Percentiles rank a stretch among this genome's conserved stretches.
These are phyloP conservation scores for Aphyosemion australe DNA, from an alignment of 2,113 vertebrate species.

Conservation along the genomic window DNA sequence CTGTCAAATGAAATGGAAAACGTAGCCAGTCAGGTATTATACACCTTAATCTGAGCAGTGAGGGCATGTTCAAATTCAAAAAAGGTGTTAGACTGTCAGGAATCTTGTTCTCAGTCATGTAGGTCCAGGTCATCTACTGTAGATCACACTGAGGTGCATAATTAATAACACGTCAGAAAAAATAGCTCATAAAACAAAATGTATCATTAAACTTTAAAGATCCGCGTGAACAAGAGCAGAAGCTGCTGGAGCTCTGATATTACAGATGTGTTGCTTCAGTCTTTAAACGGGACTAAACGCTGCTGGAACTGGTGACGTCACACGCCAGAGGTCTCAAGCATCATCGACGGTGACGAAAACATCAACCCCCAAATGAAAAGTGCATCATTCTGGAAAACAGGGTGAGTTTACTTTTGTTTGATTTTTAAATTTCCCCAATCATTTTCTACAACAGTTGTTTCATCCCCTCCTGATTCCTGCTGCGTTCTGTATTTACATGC, in stretches of 20 bases:
- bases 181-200: slow-evolving; percentile 16
- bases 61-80: not conserved
- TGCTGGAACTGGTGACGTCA: not conserved
- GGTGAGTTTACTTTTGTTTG: not conserved
- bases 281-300: not conserved
- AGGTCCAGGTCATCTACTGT: not conserved
- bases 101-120: not conserved
- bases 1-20: no score
- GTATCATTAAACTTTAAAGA: slow-evolving; percentile 46
- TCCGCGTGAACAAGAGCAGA: slow-evolving; percentile 39
- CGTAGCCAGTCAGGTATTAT: no score
- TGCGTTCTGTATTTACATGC: slow-evolving; percentile 5
- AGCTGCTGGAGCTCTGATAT: slow-evolving; percentile 42
- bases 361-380: slow-evolving; percentile 19
- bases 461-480: slow-evolving; percentile 30
- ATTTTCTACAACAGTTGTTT: slow-evolving; percentile 32
- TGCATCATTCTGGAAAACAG: no score
- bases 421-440: slow-evolving; percentile 22
- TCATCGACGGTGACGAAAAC: slow-evolving; percentile 13
- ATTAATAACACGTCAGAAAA: slow-evolving; percentile 17
- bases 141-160: slow-evolving; percentile 9
- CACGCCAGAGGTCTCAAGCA: not conserved
- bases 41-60: no score
- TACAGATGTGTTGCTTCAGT: not conserved
- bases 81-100: not conserved